Percentiles rank a stretch among this genome's conserved stretches.
phyloP scores from a whole-genome alignment of 2,113 vertebrate genomes.

The Meleagris gallopavo region DNA sequence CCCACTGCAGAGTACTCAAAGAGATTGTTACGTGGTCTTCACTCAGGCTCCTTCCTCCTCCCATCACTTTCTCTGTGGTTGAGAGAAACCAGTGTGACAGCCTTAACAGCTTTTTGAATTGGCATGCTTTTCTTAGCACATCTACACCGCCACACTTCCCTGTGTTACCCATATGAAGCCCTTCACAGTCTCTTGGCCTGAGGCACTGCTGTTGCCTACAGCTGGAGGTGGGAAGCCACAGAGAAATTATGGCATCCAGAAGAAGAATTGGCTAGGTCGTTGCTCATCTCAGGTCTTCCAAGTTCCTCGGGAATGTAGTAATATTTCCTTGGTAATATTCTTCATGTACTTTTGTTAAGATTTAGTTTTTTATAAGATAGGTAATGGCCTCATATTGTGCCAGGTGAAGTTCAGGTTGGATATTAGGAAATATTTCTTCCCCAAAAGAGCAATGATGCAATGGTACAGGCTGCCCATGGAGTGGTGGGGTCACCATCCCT shows the following conservation, averaged over 20 bases:
- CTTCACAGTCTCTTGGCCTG: background rate
- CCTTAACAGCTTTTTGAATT: background rate
- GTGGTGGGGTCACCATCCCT: too few relatives aligned
- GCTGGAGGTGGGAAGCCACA: background rate
- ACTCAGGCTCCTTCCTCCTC: background rate
- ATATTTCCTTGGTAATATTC: background rate
- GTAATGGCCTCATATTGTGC: too few relatives aligned
- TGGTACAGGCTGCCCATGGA: too few relatives aligned
- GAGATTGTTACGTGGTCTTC: background rate
- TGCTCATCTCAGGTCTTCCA: background rate
- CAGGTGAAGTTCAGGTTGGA: too few relatives aligned
- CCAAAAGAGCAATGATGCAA: too few relatives aligned
- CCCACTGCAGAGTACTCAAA: background rate
- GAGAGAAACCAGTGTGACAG: background rate
- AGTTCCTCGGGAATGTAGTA: background rate
- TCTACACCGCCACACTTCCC: background rate
- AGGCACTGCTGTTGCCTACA: background rate
- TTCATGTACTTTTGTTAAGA: background rate
- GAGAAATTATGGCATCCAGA: background rate
- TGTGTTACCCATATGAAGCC: background rate
- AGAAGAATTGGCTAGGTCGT: rapidly evolving
- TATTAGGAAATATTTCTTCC: too few relatives aligned
- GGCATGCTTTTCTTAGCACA: background rate
- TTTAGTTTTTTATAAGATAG: background rate
- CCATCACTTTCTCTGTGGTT: background rate